Evolutionary conservation across 2,888 invertebrate genomes (phyloP).

Genomic region (Folsomia manolachei): DNA sequence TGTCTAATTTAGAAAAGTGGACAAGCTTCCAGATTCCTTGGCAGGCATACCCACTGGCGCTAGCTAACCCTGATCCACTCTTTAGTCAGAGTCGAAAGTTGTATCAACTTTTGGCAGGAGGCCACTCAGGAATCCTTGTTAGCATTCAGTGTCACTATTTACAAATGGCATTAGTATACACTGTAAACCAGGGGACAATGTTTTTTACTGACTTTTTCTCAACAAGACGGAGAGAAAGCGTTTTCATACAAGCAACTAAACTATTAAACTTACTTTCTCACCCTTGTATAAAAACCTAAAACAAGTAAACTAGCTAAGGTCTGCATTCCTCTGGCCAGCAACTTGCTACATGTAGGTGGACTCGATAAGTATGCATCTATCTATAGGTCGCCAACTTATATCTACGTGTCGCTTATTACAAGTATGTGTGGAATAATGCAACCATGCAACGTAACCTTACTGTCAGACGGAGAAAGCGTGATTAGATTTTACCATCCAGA

Average conservation of each 20-base stretch:
- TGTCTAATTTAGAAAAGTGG: conserved; percentile 21
- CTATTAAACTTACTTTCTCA: too few relatives aligned
- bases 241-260: too few relatives aligned
- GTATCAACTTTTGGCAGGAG: conserved; percentile 17
- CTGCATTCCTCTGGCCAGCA: too few relatives aligned
- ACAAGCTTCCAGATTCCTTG: conserved; percentile 8
- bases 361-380: too few relatives aligned
- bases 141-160: conserved; percentile 7
- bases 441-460: too few relatives aligned
- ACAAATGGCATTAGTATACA: background rate
- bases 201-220: background rate
- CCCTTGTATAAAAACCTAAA: too few relatives aligned
- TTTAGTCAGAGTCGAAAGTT: background rate
- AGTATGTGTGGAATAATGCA: too few relatives aligned
- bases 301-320: too few relatives aligned
- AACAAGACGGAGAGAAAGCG: background rate
- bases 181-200: background rate
- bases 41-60: background rate
- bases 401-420: too few relatives aligned
- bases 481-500: background rate
- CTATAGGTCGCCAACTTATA: too few relatives aligned
- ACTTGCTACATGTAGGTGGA: too few relatives aligned
- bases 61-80: background rate
- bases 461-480: background rate
- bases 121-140: conserved; percentile 13